Percentiles rank a stretch among this genome's conserved stretches.
These are phyloP conservation scores for Axinella damicornis DNA, from an alignment of 37 sponge, comb jelly and placozoan species.

Conservation along the genomic window DNA sequence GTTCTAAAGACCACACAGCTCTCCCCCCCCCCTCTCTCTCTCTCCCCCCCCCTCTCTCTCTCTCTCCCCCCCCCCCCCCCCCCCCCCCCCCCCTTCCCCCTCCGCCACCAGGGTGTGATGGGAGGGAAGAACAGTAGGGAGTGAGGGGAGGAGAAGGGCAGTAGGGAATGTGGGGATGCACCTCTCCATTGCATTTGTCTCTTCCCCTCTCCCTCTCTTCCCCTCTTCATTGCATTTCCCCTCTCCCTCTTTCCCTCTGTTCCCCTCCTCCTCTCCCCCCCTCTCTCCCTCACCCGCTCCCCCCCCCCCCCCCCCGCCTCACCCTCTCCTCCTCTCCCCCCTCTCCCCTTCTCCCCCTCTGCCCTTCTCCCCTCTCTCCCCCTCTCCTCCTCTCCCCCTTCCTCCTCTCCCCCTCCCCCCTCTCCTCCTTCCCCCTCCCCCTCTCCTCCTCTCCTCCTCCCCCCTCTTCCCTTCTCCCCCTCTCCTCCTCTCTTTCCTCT, in stretches of 20 bases:
- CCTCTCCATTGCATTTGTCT: background rate
- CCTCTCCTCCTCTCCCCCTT: slow-evolving; percentile 38
- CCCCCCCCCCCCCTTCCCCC: background rate
- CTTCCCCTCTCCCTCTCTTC: background rate
- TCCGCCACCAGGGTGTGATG: background rate
- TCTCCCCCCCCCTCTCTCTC: slow-evolving; percentile 59
- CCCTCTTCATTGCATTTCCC: slow-evolving; percentile 49
- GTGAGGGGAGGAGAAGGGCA: no score
- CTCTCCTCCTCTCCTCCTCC: background rate
- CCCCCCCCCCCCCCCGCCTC: slow-evolving; percentile 36
- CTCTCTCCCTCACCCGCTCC: slow-evolving; percentile 31
- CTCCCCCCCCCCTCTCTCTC: slow-evolving; percentile 32
- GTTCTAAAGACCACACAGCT: no score
- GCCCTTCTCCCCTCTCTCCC: slow-evolving; percentile 46
- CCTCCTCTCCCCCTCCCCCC: slow-evolving; percentile 3
- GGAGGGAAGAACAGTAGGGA: no score
- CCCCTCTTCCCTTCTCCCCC: background rate
- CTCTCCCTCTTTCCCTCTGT: slow-evolving; percentile 31
- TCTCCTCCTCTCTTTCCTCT: background rate
- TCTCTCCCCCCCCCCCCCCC: slow-evolving; percentile 3
- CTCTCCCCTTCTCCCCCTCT: slow-evolving; percentile 29
- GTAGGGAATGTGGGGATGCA: no score
- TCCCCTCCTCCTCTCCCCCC: background rate
- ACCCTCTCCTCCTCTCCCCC: slow-evolving; percentile 47
- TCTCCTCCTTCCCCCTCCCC: background rate